phyloP scores from a whole-genome alignment of 2,888 invertebrate species.

The Elysia crispata region DNA sequence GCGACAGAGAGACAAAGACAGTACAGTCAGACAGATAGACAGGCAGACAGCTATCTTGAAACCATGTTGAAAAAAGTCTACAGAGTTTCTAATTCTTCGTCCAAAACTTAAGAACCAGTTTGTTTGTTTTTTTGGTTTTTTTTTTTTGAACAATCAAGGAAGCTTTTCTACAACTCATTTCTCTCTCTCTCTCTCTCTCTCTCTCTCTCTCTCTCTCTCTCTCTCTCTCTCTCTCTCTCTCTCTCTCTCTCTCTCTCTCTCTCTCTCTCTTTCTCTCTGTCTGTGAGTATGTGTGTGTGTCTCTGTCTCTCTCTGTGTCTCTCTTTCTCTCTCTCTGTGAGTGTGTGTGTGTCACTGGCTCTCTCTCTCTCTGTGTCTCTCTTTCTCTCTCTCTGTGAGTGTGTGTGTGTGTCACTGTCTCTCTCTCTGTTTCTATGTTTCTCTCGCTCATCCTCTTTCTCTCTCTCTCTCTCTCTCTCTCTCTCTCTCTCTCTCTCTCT shows the following conservation, averaged over 20 bases:
- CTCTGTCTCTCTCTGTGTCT: background rate
- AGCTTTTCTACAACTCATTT: slow-evolving; percentile 17
- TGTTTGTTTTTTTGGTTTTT: background rate
- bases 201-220: slow-evolving; percentile 16
- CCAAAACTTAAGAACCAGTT: too few species aligned
- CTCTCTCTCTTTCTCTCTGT: background rate
- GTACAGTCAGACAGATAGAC: background rate
- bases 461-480: too few species aligned
- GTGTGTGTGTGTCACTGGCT: background rate
- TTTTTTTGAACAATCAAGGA: too few species aligned
- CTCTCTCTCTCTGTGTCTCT: too few species aligned
- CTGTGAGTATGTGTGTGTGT: background rate
- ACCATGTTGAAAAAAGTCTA: too few species aligned
- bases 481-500: too few species aligned
- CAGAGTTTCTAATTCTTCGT: too few species aligned
- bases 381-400: background rate
- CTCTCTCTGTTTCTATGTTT: background rate
- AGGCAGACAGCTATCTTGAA: background rate
- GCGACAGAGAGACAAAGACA: slow-evolving; percentile 5
- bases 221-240: slow-evolving; percentile 6
- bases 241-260: slow-evolving; percentile 22
- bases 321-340: background rate
- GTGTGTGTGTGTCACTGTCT: background rate
- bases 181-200: slow-evolving; percentile 40
- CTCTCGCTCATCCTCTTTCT: too few species aligned